A percentile compares a stretch with the other conserved stretches of the same genome.
phyloP scores from a whole-genome alignment of 1,140 invertebrate species.

The Pissodes strobi region DNA sequence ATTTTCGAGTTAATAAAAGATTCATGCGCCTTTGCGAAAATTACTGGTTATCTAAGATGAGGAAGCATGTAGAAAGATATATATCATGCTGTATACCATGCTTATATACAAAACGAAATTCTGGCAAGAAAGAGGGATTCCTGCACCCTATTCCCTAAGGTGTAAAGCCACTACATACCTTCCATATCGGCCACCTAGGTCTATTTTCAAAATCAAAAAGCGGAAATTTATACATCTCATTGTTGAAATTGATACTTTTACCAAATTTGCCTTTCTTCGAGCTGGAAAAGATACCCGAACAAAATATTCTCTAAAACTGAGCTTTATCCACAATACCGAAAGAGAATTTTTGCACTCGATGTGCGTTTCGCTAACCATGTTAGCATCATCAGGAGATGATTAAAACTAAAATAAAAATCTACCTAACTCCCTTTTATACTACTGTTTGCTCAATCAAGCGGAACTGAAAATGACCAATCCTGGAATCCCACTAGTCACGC shows the following conservation, averaged over 20 bases:
- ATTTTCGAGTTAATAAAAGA: constrained; percentile 49
- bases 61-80: constrained; percentile 42
- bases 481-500: too few species aligned
- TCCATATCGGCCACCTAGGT: constrained; percentile 44
- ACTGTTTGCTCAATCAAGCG: too few species aligned
- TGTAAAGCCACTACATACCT: constrained; percentile 33
- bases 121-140: constrained; percentile 41
- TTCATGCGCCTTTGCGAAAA: constrained; percentile 40
- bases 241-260: too few species aligned
- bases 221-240: constrained; percentile 26
- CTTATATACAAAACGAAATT: constrained; percentile 11
- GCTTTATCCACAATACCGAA: too few species aligned
- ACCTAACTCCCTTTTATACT: too few species aligned
- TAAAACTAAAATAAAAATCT: too few species aligned
- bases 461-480: too few species aligned
- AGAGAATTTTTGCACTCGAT: too few species aligned
- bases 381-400: too few species aligned
- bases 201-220: constrained; percentile 38
- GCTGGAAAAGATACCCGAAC: constrained; percentile 23
- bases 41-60: constrained; percentile 51
- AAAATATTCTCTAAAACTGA: constrained; percentile 16
- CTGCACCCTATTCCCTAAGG: constrained; percentile 45
- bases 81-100: constrained; percentile 26
- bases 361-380: too few species aligned
- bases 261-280: too few species aligned